Evolutionary conservation across 2,113 vertebrate species (phyloP).

Genomic region (Rhinolophus ferrumequinum): DNA sequence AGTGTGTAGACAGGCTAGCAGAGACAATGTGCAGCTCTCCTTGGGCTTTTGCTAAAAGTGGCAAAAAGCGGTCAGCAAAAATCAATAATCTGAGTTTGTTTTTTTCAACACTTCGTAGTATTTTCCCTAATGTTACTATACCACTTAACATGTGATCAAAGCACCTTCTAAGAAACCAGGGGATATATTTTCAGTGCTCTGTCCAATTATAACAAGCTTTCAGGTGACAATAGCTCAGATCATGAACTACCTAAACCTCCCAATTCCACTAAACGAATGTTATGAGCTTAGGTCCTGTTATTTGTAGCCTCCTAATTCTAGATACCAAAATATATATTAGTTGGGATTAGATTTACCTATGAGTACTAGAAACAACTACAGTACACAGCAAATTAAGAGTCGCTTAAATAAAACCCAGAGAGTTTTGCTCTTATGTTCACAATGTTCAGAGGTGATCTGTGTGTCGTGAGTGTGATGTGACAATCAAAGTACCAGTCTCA

Average conservation of each 20-base stretch:
- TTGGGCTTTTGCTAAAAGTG: background rate
- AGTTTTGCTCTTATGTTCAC: background rate
- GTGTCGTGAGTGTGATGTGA: too few relatives aligned
- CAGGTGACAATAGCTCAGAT: background rate
- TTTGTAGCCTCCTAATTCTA: background rate
- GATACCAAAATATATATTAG: background rate
- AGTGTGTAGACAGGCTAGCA: background rate
- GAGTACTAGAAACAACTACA: background rate
- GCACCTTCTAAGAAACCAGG: background rate
- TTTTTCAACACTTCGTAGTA: background rate
- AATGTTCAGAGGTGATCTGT: background rate
- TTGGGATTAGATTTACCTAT: background rate
- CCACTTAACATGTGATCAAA: background rate
- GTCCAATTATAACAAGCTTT: background rate
- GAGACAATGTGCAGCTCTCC: background rate
- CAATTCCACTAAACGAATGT: background rate
- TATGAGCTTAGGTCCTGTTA: background rate
- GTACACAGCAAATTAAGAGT: background rate
- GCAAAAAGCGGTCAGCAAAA: background rate
- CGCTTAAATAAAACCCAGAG: background rate
- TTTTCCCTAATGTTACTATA: background rate
- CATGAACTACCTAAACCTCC: background rate
- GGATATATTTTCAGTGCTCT: background rate
- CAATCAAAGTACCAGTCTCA: too few relatives aligned
- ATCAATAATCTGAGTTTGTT: constrained; percentile 1